These are phyloP conservation scores for Panagrolaimus sp. DNA, from an alignment of 1,140 invertebrate genomes.

Conservation along the genomic window DNA sequence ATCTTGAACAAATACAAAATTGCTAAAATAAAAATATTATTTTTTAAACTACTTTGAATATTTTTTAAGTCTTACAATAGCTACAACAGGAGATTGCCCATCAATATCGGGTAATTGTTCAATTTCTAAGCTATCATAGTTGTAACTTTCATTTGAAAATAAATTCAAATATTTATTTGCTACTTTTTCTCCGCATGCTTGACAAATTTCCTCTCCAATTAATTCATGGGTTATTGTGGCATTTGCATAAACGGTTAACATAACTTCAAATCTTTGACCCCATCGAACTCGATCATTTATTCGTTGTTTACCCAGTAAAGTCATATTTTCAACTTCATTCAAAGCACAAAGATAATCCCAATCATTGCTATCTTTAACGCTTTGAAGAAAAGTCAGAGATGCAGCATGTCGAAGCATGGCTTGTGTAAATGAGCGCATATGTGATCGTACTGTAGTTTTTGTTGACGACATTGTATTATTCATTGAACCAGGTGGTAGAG, in stretches of 20 bases:
- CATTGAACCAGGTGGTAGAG: too few species aligned
- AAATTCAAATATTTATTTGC: constrained; percentile 24
- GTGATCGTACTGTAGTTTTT: constrained; percentile 19
- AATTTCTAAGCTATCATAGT: constrained; percentile 26
- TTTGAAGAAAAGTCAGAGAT: constrained; percentile 26
- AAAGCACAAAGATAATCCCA: constrained; percentile 34
- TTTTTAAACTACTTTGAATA: background rate
- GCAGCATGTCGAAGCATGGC: constrained; percentile 31
- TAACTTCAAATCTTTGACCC: constrained; percentile 21
- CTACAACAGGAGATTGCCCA: constrained; percentile 20
- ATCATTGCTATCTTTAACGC: constrained; percentile 30
- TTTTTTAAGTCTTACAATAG: constrained; percentile 17
- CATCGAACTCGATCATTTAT: constrained; percentile 20
- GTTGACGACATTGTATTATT: constrained; percentile 4
- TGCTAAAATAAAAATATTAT: background rate
- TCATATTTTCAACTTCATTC: constrained; percentile 30
- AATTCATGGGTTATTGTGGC: background rate
- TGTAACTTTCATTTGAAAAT: constrained; percentile 29
- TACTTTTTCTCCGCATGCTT: constrained; percentile 15
- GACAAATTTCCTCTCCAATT: constrained; percentile 20
- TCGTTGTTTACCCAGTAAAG: constrained; percentile 24
- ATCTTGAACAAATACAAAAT: constrained; percentile 16
- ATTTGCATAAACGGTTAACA: constrained; percentile 25
- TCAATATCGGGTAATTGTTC: constrained; percentile 14
- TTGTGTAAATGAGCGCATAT: constrained; percentile 18